A percentile compares a stretch with the other conserved stretches of the same genome.
These are phyloP conservation scores for Capitella teleta DNA, from an alignment of 1,140 invertebrate genomes.

Conservation along the genomic window DNA sequence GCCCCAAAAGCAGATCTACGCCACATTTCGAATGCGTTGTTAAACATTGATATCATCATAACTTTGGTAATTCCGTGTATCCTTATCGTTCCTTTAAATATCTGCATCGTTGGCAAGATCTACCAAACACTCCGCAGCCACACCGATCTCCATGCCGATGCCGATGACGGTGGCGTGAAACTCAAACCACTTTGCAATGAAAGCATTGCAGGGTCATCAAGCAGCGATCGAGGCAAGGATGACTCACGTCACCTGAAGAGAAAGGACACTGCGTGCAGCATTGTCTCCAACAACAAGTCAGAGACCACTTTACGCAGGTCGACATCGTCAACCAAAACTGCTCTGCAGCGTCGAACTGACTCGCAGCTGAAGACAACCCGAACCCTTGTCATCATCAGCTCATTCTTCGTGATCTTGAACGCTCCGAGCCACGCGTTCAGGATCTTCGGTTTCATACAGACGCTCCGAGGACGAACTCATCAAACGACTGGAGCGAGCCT, in stretches of 20 bases:
- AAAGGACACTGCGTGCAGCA: too few species aligned
- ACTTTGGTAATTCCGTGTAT: constrained; percentile 35
- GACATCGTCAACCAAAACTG: background rate
- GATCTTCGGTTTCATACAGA: background rate
- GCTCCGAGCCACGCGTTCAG: constrained; percentile 7
- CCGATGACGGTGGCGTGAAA: too few species aligned
- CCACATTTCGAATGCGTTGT: constrained; percentile 2
- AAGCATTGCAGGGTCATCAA: too few species aligned
- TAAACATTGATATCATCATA: constrained; percentile 9
- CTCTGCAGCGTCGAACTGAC: constrained; percentile 38
- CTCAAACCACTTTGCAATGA: too few species aligned
- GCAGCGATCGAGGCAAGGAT: too few species aligned
- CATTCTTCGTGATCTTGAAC: constrained; percentile 6
- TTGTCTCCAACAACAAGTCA: background rate
- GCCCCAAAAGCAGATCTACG: constrained; percentile 17
- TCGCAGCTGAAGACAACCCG: constrained; percentile 20
- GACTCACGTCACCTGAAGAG: too few species aligned
- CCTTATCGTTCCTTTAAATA: constrained; percentile 58
- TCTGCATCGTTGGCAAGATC: constrained; percentile 54
- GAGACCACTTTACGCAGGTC: background rate
- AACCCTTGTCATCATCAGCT: background rate
- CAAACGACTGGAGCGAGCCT: background rate
- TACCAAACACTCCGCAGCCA: too few species aligned
- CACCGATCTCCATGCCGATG: constrained; percentile 17
- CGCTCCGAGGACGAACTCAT: background rate